A percentile compares a stretch with the other conserved stretches of the same genome.
Evolutionary conservation across 2,888 invertebrate species (phyloP).

Genomic region (Amiota minor): DNA sequence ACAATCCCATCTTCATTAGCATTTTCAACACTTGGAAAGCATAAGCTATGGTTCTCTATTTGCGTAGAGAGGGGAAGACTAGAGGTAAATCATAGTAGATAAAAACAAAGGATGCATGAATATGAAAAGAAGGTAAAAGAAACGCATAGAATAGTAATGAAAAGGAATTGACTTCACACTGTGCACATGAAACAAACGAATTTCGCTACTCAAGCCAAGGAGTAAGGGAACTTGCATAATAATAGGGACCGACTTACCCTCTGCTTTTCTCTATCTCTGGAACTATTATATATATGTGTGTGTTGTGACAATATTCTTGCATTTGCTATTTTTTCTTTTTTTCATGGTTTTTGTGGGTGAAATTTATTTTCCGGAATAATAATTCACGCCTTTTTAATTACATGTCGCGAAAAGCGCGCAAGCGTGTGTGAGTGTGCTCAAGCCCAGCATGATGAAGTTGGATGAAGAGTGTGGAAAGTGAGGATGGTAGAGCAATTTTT

Average conservation of each 20-base stretch:
- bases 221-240: background rate
- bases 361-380: slow-evolving; percentile 52
- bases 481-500: background rate
- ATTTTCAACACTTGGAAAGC: slow-evolving; percentile 26
- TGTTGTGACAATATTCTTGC: background rate
- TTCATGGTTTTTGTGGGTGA: slow-evolving; percentile 38
- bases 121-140: too few relatives aligned
- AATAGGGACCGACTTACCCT: background rate
- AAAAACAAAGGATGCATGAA: too few relatives aligned
- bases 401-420: slow-evolving; percentile 44
- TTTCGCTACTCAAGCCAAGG: background rate
- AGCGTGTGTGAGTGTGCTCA: background rate
- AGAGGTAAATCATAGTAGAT: too few relatives aligned
- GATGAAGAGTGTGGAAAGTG: background rate
- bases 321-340: slow-evolving; percentile 12
- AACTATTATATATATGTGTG: background rate
- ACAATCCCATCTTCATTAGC: slow-evolving; percentile 43
- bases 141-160: background rate
- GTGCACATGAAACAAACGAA: background rate
- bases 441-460: background rate
- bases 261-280: too few relatives aligned
- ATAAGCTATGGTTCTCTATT: slow-evolving; percentile 10
- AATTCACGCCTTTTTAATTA: slow-evolving; percentile 57
- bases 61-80: background rate
- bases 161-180: background rate